A percentile compares a stretch with the other conserved stretches of the same genome.
phyloP scores from a whole-genome alignment of 2,888 invertebrate species.

The Tanytarsus gracilentus region DNA sequence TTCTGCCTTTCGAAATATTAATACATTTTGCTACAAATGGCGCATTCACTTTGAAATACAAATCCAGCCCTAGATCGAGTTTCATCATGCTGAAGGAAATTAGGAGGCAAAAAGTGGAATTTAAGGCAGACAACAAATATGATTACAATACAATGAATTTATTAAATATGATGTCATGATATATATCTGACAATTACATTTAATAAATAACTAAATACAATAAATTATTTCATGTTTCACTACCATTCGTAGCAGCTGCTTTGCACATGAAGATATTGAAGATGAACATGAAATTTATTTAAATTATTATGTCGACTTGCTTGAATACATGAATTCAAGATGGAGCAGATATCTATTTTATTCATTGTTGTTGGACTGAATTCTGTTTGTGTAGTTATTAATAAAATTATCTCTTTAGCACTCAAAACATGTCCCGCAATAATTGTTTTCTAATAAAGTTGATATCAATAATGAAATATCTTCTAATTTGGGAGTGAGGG shows the following conservation, averaged over 20 bases:
- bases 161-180: constrained; percentile 17
- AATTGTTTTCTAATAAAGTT: no score
- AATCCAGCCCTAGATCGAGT: no score
- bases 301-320: no score
- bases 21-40: neutral
- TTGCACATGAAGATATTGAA: neutral
- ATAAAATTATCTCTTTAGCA: neutral
- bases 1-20: neutral
- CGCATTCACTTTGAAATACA: neutral
- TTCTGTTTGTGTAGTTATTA: no score
- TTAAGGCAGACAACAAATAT: no score
- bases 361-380: no score
- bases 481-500: no score
- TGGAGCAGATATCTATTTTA: no score
- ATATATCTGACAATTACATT: constrained; percentile 13
- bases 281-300: neutral
- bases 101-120: no score
- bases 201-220: constrained; percentile 23
- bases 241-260: constrained; percentile 17
- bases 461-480: no score
- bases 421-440: no score
- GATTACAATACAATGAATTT: constrained; percentile 15
- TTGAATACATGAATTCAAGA: constrained; percentile 27
- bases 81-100: no score
- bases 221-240: constrained; percentile 26